Percentiles rank a stretch among this genome's conserved stretches.
Conservation (phyloP, 2,888 invertebrate genomes). For the Buathra laborator region DNA sequence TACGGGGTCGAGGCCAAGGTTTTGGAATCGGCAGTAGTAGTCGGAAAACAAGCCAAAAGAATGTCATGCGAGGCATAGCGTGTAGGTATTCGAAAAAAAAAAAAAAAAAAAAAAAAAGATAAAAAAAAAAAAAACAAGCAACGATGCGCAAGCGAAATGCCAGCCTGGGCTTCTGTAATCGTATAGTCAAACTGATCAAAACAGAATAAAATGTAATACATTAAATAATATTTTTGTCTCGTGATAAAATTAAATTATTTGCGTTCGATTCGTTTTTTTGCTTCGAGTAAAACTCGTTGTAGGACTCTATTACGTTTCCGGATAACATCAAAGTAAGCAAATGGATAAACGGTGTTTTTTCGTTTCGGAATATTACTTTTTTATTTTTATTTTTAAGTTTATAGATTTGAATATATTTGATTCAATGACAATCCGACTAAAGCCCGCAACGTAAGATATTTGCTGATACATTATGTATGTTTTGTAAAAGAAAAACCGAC, state of each 20-base stretch:
- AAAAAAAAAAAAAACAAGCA: constrained; percentile 2
- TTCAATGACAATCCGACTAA: constrained; percentile 40
- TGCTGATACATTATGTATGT: constrained; percentile 42
- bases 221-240: not conserved
- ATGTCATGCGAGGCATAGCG: constrained; percentile 10
- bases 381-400: not conserved
- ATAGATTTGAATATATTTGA: constrained; percentile 18
- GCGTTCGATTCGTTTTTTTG: constrained; percentile 4
- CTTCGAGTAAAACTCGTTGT: not conserved
- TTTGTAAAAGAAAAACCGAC: constrained; percentile 78
- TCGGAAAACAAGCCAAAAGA: constrained; percentile 1
- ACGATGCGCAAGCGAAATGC: not conserved
- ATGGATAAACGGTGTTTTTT: not conserved
- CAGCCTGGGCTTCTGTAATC: constrained; percentile 4
- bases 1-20: constrained; percentile 11
- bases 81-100: not conserved
- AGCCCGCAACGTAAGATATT: constrained; percentile 12
- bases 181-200: constrained; percentile 12
- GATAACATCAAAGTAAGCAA: not conserved
- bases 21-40: not conserved
- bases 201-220: constrained; percentile 4
- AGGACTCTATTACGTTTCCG: not conserved
- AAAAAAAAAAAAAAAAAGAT: not conserved
- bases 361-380: not conserved
- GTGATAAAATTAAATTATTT: not conserved